phyloP scores from a whole-genome alignment of 2,113 vertebrate species.

The Grammomys dolichurus region DNA sequence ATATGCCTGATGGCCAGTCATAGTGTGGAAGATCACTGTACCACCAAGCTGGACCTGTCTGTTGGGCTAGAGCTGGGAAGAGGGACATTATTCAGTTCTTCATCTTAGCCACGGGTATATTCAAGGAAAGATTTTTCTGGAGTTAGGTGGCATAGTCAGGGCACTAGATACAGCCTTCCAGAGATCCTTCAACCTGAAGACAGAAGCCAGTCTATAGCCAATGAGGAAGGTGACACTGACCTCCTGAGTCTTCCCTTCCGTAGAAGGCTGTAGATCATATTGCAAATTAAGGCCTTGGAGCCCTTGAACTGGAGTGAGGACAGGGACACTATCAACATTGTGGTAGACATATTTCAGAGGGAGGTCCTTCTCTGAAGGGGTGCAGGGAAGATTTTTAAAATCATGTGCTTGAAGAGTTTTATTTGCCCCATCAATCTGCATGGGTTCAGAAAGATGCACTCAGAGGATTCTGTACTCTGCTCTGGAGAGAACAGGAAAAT shows the following conservation, averaged over 20 bases:
- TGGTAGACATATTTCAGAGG: constrained; percentile 42
- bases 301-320: constrained; percentile 12
- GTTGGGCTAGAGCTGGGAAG: neutral
- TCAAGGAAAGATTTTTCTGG: too few species aligned
- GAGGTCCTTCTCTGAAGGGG: constrained; percentile 24
- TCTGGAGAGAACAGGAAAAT: neutral
- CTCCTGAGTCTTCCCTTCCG: constrained; percentile 37
- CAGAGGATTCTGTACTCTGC: accelerated
- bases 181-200: neutral
- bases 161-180: neutral
- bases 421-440: constrained; percentile 27
- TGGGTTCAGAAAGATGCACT: constrained; percentile 34
- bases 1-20: neutral
- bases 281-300: neutral
- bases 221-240: accelerated
- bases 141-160: accelerated
- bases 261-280: constrained; percentile 42
- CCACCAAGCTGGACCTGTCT: neutral
- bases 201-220: accelerated
- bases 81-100: neutral
- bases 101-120: accelerated
- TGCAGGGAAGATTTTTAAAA: constrained; percentile 7
- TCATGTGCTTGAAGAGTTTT: constrained; percentile 51
- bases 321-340: neutral
- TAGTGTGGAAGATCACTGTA: accelerated